Base-by-base conservation (phyloP, 2,113 vertebrate genomes). In the Aphyosemion australe region DNA sequence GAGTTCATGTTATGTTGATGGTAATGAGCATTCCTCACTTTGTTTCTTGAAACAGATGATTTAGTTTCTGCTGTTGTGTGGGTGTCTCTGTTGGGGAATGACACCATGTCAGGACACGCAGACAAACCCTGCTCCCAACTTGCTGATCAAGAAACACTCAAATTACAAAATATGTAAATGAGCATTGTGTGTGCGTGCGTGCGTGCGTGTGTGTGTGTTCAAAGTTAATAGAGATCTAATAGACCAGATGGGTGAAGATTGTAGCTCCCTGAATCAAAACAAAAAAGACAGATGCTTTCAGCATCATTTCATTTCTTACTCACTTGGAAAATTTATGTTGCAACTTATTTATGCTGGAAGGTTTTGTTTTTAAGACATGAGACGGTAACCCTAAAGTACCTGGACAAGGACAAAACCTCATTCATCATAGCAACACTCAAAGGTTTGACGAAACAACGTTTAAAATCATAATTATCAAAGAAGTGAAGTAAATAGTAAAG, bases 231-330 rank as follows among this genome's bases (percentile, higher is more conserved):
- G 39, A 64, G 39, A 64, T 69, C 56, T 65, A 20, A 78, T 61
- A 45, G 41, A 79, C 61, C 74, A 82, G 70, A 74, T 83, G 76
- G 78, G 72, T 65, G 61, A 32, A 69, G 78, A 74, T 43, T 61
- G 54, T 53, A 74, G 52, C 58, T 71, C 69, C 78, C 69, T 76
- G 74, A 86, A 76, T 72, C 51, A 15, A 68, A 65, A 61, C 68
- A 69, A 50, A 69, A 11, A 13, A 71, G 69, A 64, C 68, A 69
- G 55, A 72, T 13, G 43, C 69, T 82, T 61, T 61, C 47, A 48
- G 61, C 67, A 20, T 62, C 47, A 43, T 60, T 69, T 75, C 60
- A 48, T 31, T 69, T 51, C 20, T 47, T 58, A 65, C 51, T 42
- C 54, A 42, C 7, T 42, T 14, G 15, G 18, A 20, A 57, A 20